Evolutionary conservation across 2,888 invertebrate genomes (phyloP), one percentile per base, ranked within the genome.

Genomic region (Tyria jacobaeae): DNA sequence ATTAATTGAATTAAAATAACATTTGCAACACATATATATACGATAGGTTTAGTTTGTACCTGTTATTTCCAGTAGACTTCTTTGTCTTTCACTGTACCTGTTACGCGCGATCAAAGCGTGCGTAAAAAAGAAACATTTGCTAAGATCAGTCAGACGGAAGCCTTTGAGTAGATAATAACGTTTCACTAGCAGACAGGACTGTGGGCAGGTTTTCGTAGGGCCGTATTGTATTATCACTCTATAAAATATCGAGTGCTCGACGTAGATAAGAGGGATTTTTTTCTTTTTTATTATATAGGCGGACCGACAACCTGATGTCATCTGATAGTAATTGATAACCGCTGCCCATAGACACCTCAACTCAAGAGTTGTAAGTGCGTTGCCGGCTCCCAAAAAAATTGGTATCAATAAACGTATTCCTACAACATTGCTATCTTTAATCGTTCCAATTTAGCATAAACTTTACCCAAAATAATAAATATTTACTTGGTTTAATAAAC

Each of bases 121-220:
- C 52, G 62, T 70, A 52, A 89, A 88, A 31, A 87, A 86, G 82
- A 87, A 88, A 91, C 88, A 86, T 83, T 90, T 84, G 83, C 81
- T 78, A 82, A 86, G 86, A 85, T 86, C 86, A 88, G 75, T 76
- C 86, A 85, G 71, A 82, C 79, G 91, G 89, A 91, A 76, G 81
- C 82, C 87, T 89, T 92, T 91, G 82, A 80, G 80, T 74, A 89
- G 90, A 91, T 92, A 90, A 90, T 90, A 91, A 89, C 85, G 79
- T 87, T 91, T 92, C 92, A 92, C 82, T 63, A 78, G 75, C 91
- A 92, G 91, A 82, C 76, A 67, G 76, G 71, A 75, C 73, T 58
- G 57, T 71, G 79, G 75, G 73, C 76, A 73, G 83, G 81, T 83
- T 85, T 86, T 85, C 71, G 75, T 47, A 62, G 66, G 66, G 57